Evolutionary conservation across 2,113 vertebrate genomes (phyloP).

Genomic region (Dasyurus viverrinus): DNA sequence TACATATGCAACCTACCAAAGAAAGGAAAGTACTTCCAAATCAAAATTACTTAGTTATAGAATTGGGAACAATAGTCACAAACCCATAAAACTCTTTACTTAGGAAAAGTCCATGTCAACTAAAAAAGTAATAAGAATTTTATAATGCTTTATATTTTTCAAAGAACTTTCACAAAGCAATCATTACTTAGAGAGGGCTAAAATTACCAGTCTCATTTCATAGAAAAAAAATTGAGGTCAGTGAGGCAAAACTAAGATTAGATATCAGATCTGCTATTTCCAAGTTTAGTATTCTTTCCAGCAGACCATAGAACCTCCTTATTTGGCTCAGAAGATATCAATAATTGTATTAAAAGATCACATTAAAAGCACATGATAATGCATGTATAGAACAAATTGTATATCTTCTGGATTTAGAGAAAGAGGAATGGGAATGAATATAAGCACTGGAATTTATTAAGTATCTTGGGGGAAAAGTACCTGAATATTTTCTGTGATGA

Average conservation of each 20-base stretch:
- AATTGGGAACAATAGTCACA: neutral
- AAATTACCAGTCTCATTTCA: neutral
- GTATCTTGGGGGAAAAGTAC: neutral
- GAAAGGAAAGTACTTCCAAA: neutral
- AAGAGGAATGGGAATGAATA: neutral
- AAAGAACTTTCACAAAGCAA: neutral
- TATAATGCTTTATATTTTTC: neutral
- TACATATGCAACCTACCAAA: neutral
- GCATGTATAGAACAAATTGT: neutral
- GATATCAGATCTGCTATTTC: neutral
- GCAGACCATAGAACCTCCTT: neutral
- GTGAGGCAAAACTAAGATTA: neutral
- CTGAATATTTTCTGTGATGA: neutral
- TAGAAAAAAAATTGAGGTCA: neutral
- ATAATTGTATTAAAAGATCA: neutral
- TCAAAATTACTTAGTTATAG: neutral
- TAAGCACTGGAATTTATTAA: neutral
- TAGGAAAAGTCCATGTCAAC: neutral
- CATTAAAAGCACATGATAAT: neutral
- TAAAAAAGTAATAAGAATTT: neutral
- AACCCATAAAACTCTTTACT: neutral
- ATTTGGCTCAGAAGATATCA: neutral
- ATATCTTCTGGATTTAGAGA: neutral
- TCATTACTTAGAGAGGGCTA: neutral
- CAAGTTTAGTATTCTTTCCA: neutral